phyloP scores from a whole-genome alignment of 1,140 invertebrate species.

The Rhopalosiphum maidis region DNA sequence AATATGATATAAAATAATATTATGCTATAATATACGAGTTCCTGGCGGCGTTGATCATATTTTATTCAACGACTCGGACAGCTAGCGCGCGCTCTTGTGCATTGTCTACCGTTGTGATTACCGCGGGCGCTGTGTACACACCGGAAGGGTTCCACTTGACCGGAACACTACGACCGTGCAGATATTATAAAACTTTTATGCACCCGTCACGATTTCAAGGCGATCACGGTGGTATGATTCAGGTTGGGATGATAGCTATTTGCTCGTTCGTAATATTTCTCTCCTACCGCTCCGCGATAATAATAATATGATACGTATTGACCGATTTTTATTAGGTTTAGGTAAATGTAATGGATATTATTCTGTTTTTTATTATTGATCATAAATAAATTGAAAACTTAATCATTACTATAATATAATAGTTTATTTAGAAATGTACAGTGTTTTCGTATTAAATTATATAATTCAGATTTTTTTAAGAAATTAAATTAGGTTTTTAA shows the following conservation, averaged over 20 bases:
- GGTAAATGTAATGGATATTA: no score
- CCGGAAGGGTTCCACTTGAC: not conserved
- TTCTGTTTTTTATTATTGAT: no score
- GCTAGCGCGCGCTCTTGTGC: not conserved
- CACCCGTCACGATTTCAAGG: not conserved
- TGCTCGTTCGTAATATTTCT: not conserved
- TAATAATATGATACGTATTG: not conserved
- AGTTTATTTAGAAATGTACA: no score
- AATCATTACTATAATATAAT: no score
- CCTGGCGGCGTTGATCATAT: not conserved
- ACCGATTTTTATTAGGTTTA: no score
- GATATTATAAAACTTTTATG: not conserved
- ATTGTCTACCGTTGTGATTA: not conserved
- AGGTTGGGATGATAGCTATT: not conserved
- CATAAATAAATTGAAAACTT: no score
- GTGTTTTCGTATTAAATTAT: no score
- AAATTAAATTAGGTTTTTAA: no score
- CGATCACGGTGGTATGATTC: not conserved
- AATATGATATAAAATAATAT: no score
- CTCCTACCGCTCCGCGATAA: not conserved
- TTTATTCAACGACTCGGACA: not conserved
- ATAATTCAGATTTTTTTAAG: no score
- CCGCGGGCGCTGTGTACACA: not conserved
- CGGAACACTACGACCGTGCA: not conserved
- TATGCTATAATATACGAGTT: not conserved